Base-by-base conservation (phyloP, 2,888 invertebrate species). In the Caenorhabditis zanzibari region DNA sequence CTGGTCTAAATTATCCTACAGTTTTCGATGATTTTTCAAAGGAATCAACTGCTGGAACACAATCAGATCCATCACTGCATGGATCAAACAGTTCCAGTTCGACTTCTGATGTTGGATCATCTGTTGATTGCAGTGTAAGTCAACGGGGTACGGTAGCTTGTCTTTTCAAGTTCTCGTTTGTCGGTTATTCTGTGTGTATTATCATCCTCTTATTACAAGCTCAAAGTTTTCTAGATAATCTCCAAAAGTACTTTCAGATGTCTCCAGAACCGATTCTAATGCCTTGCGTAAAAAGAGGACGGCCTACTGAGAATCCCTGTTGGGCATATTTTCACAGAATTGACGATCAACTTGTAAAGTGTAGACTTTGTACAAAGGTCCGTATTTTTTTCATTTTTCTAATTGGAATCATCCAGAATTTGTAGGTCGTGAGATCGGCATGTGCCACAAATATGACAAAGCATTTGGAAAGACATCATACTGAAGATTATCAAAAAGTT, bases 391-490 rank as follows among this genome's bases (percentile, higher is more conserved):
- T 26, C 19, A 58, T 38, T 4, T 28, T 16, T 6, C 26, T 16
- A n/a, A n/a, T n/a, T 10, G 4, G 41, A 10, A 19, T 19, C 38
- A 38, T 44, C 19, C 26, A 54, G 52, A 22, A 9, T 1, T 66
- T 85, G n/a, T 71, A 88, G 88, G 79, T 87, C 22, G 89, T 89
- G 9, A 82, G 86, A 71, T 89, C 89, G 32, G 89, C 89, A 24
- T 89, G 89, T 66, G 88, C 89, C n/a, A 89, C 89, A 32, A 89
- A 89, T 49, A 89, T 89, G 89, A 89, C 89, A 49, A 89, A 89
- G 68, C 89, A 89, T 74, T 66, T 89, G 73, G 89, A 89, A 54
- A 63, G 89, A 52, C 89, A 89, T 69, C 89, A 89, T 58, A 74
- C 82, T 24, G 81, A 83, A 12, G 87, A 88, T 44, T 86, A 84